These are phyloP conservation scores for Calephelis perditalis DNA, from an alignment of 2,888 invertebrate genomes.

Conservation along the genomic window DNA sequence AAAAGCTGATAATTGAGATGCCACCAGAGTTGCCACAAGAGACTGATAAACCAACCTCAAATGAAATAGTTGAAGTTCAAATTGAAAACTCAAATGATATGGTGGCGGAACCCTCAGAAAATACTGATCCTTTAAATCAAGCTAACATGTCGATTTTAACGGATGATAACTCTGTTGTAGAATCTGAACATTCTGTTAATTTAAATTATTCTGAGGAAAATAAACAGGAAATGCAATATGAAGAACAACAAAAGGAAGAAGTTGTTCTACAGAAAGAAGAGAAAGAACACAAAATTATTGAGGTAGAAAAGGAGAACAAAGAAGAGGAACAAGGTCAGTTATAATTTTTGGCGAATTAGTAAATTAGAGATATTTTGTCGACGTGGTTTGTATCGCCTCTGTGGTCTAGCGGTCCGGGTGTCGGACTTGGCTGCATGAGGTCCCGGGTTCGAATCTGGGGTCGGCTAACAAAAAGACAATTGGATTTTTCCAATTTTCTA, in stretches of 20 bases:
- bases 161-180: constrained; percentile 54
- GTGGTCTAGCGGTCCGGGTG: too few species aligned
- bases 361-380: too few species aligned
- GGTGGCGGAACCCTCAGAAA: constrained; percentile 20
- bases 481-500: too few species aligned
- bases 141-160: constrained; percentile 55
- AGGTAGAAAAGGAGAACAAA: background rate
- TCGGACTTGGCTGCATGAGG: too few species aligned
- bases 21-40: constrained; percentile 15
- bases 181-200: constrained; percentile 45
- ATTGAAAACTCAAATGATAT: constrained; percentile 11
- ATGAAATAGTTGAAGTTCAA: background rate
- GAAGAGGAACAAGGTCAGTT: background rate
- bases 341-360: too few species aligned
- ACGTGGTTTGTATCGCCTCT: too few species aligned
- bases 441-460: too few species aligned
- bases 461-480: too few species aligned
- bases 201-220: constrained; percentile 54
- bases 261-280: background rate
- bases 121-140: constrained; percentile 45
- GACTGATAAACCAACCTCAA: background rate
- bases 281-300: constrained; percentile 17
- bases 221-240: constrained; percentile 1
- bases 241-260: constrained; percentile 1
- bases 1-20: constrained; percentile 36